Conservation (phyloP, 1,140 invertebrate species). For the Adelges cooleyi region DNA sequence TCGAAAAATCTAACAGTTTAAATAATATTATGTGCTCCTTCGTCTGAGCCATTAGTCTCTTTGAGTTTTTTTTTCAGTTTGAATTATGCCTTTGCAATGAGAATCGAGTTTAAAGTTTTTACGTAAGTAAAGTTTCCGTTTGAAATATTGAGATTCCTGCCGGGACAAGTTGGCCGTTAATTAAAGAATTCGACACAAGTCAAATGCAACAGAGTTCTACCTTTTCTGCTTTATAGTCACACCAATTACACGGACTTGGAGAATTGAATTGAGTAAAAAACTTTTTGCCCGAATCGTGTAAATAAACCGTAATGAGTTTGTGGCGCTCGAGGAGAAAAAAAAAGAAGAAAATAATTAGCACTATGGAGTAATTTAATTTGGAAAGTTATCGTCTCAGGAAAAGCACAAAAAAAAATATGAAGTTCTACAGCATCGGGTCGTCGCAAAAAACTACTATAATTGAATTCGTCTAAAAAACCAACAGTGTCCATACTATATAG, state of each 20-base stretch:
- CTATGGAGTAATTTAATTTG: conserved; percentile 5
- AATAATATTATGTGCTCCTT: no score
- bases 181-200: conserved; percentile 26
- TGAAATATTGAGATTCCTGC: conserved; percentile 18
- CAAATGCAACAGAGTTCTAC: conserved; percentile 20
- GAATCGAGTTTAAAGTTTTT: background rate
- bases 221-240: conserved; percentile 24
- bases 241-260: conserved; percentile 5
- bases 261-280: conserved; percentile 26
- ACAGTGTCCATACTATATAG: no score
- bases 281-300: conserved; percentile 12
- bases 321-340: background rate
- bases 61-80: no score
- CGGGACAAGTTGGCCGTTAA: conserved; percentile 9
- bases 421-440: conserved; percentile 10
- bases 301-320: conserved; percentile 23
- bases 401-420: background rate
- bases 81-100: conserved; percentile 2
- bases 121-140: conserved; percentile 4
- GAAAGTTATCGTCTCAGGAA: conserved; percentile 5
- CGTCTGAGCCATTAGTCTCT: no score
- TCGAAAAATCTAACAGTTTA: no score
- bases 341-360: conserved; percentile 7
- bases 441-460: no score
- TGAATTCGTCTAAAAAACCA: no score